Evolutionary conservation across 2,888 invertebrate species (phyloP).

Genomic region (Piscicola geometra): DNA sequence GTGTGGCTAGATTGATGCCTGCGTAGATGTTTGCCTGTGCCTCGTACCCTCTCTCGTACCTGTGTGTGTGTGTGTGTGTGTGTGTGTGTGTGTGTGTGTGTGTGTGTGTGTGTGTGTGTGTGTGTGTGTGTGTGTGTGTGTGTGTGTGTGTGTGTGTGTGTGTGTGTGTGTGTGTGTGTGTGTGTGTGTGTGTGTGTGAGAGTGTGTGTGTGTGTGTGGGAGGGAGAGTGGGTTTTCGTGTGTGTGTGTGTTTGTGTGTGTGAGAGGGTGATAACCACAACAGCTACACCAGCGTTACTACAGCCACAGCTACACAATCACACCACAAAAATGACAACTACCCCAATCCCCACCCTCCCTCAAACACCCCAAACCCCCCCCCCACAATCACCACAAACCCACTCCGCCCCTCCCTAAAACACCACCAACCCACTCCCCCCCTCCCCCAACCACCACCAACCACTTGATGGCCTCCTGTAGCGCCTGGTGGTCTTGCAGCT

Average conservation of each 20-base stretch:
- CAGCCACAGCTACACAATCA: too few species aligned
- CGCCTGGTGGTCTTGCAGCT: conserved; percentile 79
- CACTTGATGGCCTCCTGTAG: conserved; percentile 88
- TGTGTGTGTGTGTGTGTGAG: conserved; percentile 28
- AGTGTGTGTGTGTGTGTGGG: background rate
- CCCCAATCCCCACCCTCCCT: too few species aligned
- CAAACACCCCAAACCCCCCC: too few species aligned
- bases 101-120: conserved; percentile 11
- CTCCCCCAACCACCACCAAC: too few species aligned
- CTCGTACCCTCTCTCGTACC: conserved; percentile 86
- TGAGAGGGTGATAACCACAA: background rate
- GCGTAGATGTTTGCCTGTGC: conserved; percentile 98
- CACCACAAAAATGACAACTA: too few species aligned
- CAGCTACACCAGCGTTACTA: too few species aligned
- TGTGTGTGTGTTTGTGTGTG: background rate
- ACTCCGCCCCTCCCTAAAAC: too few species aligned
- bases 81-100: conserved; percentile 16
- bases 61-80: conserved; percentile 40
- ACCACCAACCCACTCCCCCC: too few species aligned
- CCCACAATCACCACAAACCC: too few species aligned
- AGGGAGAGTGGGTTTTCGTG: background rate
- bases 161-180: conserved; percentile 28
- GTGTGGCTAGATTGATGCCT: conserved; percentile 93
- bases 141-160: conserved; percentile 25
- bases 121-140: conserved; percentile 11